Conservation (phyloP, 2,797 vertebrate genomes). For the Poecilia velifera region DNA sequence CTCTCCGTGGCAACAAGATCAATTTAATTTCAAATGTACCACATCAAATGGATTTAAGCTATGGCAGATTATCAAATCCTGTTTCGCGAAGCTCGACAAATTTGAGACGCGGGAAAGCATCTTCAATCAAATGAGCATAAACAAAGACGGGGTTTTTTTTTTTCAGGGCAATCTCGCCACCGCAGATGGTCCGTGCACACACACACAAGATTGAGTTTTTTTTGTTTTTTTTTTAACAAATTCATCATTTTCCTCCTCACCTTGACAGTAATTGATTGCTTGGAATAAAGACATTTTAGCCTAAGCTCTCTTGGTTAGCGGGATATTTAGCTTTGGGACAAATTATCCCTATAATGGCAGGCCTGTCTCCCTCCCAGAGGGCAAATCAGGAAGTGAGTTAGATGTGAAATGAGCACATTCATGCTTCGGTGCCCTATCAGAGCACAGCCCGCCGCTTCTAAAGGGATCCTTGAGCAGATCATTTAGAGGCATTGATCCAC, state of each 20-base stretch:
- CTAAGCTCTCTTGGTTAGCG: conserved; percentile 68
- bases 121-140: conserved; percentile 61
- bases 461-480: conserved; percentile 78
- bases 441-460: conserved; percentile 71
- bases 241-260: conserved; percentile 66
- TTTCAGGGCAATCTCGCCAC: conserved; percentile 37
- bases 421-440: conserved; percentile 76
- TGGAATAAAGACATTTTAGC: conserved; percentile 73
- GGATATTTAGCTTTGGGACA: conserved; percentile 74
- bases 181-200: conserved; percentile 20
- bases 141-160: conserved; percentile 28
- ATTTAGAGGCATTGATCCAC: conserved; percentile 82
- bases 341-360: conserved; percentile 70
- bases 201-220: conserved; percentile 28
- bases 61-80: conserved; percentile 52
- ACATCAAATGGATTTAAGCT: conserved; percentile 33
- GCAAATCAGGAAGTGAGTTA: conserved; percentile 79
- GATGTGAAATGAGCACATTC: conserved; percentile 79
- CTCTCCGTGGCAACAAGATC: conserved; percentile 29
- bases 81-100: conserved; percentile 52
- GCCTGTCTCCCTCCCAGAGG: conserved; percentile 68
- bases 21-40: conserved; percentile 49
- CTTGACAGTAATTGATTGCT: conserved; percentile 77
- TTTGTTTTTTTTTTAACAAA: conserved; percentile 60
- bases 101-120: conserved; percentile 50